phyloP scores from a whole-genome alignment of 2,113 vertebrate species.

The Cervus canadensis region DNA sequence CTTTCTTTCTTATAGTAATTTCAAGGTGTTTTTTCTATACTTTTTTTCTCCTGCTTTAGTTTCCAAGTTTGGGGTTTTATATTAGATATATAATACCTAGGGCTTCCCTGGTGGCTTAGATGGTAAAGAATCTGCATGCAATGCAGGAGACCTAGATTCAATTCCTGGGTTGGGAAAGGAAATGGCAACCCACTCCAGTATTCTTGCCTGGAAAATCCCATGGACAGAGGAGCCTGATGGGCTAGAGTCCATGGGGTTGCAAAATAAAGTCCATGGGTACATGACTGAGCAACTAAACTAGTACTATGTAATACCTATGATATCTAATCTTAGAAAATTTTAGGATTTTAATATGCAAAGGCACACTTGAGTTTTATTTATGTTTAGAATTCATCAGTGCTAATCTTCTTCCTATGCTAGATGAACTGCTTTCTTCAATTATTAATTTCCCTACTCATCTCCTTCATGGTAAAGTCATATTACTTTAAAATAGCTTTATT shows the following conservation, averaged over 20 bases:
- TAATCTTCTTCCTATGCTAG: not conserved
- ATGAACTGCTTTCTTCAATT: not conserved
- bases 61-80: not conserved
- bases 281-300: not conserved
- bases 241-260: not conserved
- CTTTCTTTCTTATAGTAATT: not conserved
- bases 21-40: not conserved
- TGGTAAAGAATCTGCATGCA: not conserved
- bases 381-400: not conserved
- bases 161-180: not conserved
- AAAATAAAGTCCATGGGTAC: not conserved
- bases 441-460: not conserved
- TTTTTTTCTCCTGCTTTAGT: not conserved
- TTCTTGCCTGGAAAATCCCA: not conserved
- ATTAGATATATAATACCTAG: not conserved
- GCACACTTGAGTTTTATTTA: not conserved
- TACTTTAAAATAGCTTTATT: not conserved
- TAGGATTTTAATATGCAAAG: not conserved
- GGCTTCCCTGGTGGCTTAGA: not conserved
- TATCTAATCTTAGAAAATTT: not conserved
- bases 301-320: not conserved
- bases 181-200: not conserved
- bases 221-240: not conserved
- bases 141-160: not conserved
- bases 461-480: not conserved